Base-by-base conservation (phyloP, 2,888 invertebrate species). In the Agonopterix subpropinquella region DNA sequence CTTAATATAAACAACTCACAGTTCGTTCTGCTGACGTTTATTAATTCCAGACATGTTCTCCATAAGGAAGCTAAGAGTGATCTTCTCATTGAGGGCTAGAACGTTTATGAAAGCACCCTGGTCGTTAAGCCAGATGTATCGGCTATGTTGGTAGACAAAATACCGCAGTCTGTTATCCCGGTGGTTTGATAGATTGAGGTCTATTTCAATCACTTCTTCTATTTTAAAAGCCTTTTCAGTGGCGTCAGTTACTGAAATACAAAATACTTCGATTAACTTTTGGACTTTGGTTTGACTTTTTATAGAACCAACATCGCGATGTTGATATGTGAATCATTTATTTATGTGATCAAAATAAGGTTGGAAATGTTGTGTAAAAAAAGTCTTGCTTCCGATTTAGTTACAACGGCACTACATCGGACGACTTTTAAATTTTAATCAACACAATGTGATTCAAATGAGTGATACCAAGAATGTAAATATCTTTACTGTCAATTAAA, bases 111-210 rank as follows among this genome's bases (percentile, higher is more conserved):
- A 91, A 44, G 69, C 60, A 36, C 82, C 82, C 50, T 80, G 82
- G 55, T 89, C 84, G 41, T 82, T 73, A 8, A 88, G 70, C 90
- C 91, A 91, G 55, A 91, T 82, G 64, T 89, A 91, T 52, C 90
- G 86, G 47, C 86, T 89, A 59, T 90, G 87, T 64, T 90, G 90
- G 72, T 89, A 90, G 54, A 78, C 72, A 65, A 91, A 91, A 67
- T 83, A 91, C 43, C 89, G 85, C 37, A 91, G 65, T 55, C 65
- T 76, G 57, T 80, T 86, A 59, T 85, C 86, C 51, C 73, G 68
- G 53, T 83, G 78, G 58, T 80, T 78, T 1, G 84, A 75, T 11
- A 91, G 64, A 62, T 80, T 86, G 41, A 89, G 68, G 51, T 84
- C 84, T 51, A 88, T 70, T 58, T 79, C 82, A 47, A 73, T 57